These are phyloP conservation scores for Acrobasis suavella DNA, from an alignment of 2,888 invertebrate genomes.

Conservation along the genomic window DNA sequence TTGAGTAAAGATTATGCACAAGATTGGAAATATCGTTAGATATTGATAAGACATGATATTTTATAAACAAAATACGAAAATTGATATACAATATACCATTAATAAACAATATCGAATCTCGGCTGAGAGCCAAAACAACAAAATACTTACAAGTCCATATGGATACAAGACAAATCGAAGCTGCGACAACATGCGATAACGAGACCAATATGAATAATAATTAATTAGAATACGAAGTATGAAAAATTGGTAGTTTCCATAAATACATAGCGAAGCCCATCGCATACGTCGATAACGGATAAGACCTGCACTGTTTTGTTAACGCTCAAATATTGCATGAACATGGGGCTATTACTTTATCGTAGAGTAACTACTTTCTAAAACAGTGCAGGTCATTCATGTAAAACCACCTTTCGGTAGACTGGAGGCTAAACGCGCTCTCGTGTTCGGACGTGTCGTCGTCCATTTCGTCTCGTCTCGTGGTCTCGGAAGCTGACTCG, in stretches of 20 bases:
- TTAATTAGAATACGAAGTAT: slow-evolving; percentile 35
- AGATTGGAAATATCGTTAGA: not conserved
- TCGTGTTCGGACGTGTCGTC: slow-evolving; percentile 76
- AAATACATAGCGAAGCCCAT: slow-evolving; percentile 58
- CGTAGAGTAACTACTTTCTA: not conserved
- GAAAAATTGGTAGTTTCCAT: slow-evolving; percentile 38
- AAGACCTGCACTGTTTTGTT: slow-evolving; percentile 45
- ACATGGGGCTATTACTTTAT: not conserved
- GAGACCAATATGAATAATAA: slow-evolving; percentile 35
- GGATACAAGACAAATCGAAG: slow-evolving; percentile 44
- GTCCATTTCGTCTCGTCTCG: slow-evolving; percentile 37
- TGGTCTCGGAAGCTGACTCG: slow-evolving; percentile 4
- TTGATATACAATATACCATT: not conserved
- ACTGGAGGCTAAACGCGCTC: slow-evolving; percentile 79
- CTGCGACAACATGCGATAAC: slow-evolving; percentile 45
- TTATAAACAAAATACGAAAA: not conserved
- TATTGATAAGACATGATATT: not conserved
- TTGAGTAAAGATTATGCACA: not conserved
- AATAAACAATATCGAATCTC: not conserved
- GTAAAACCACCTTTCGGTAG: slow-evolving; percentile 66
- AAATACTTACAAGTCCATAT: slow-evolving; percentile 32
- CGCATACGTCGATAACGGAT: slow-evolving; percentile 58
- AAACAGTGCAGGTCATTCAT: slow-evolving; percentile 30
- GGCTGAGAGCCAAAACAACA: slow-evolving; percentile 1
- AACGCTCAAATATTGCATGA: no score